Evolutionary conservation across 2,888 invertebrate genomes (phyloP).

Genomic region (Plemyria rubiginata): DNA sequence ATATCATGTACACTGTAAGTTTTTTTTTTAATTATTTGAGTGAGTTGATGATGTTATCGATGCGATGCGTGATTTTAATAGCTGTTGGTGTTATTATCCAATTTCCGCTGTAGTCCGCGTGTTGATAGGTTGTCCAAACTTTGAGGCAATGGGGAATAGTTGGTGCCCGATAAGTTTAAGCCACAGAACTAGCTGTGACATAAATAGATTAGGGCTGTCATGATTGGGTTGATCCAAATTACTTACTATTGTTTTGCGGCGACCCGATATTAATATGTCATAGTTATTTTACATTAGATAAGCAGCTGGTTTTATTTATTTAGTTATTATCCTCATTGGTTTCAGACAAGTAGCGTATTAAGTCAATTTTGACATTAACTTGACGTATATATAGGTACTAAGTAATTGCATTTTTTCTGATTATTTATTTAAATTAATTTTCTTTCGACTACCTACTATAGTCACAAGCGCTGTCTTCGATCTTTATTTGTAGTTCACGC

Average conservation of each 20-base stretch:
- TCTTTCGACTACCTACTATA: no score
- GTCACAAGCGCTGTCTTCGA: no score
- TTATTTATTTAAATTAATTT: no score
- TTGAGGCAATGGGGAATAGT: conserved; percentile 11
- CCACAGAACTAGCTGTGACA: neutral
- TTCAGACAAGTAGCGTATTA: no score
- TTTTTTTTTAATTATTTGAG: conserved; percentile 12
- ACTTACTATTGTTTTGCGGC: neutral
- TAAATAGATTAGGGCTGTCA: neutral
- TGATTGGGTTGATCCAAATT: neutral
- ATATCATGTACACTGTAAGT: conserved; percentile 5
- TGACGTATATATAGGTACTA: no score
- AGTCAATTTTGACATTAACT: no score
- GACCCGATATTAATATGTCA: neutral
- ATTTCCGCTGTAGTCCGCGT: conserved; percentile 28
- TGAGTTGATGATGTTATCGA: conserved; percentile 14
- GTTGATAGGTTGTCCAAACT: conserved; percentile 24
- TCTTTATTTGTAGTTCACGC: no score
- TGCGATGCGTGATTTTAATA: conserved; percentile 25
- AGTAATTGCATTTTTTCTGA: no score
- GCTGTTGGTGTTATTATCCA: conserved; percentile 22
- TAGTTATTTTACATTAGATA: neutral
- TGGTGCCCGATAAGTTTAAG: neutral
- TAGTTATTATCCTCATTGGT: neutral
- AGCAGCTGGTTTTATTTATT: neutral